A percentile compares a stretch with the other conserved stretches of the same genome.
Evolutionary conservation across 2,888 invertebrate species (phyloP).

Genomic region (Melanotus villosus): DNA sequence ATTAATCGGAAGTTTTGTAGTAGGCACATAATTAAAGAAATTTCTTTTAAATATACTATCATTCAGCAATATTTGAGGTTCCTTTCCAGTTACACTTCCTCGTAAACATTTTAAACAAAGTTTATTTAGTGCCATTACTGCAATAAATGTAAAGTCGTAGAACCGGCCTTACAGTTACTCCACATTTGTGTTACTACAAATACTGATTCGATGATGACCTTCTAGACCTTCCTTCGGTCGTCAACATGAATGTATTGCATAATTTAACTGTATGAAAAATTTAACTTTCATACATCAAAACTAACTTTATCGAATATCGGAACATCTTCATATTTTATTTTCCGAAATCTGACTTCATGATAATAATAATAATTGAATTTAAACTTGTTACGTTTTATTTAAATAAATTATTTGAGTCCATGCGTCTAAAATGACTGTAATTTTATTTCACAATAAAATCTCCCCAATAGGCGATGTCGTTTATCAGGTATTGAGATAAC

Average conservation of each 20-base stretch:
- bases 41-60: neutral
- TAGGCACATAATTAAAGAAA: constrained; percentile 35
- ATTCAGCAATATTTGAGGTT: neutral
- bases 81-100: neutral
- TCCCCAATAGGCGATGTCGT: too few relatives aligned
- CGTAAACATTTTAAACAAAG: constrained; percentile 14
- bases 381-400: too few relatives aligned
- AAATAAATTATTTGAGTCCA: too few relatives aligned
- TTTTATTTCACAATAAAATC: too few relatives aligned
- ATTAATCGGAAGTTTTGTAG: constrained; percentile 7
- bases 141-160: too few relatives aligned
- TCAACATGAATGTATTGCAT: constrained; percentile 22
- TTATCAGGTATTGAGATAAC: too few relatives aligned
- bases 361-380: too few relatives aligned
- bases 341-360: too few relatives aligned
- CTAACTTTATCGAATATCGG: too few relatives aligned
- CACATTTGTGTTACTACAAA: neutral
- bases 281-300: too few relatives aligned
- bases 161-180: neutral
- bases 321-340: too few relatives aligned
- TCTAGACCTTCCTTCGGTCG: neutral
- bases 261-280: neutral
- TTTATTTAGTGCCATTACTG: constrained; percentile 30
- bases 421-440: too few relatives aligned
- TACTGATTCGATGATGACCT: neutral